Conservation (phyloP, 2,797 vertebrate species). For the Clarias platycephalus region DNA sequence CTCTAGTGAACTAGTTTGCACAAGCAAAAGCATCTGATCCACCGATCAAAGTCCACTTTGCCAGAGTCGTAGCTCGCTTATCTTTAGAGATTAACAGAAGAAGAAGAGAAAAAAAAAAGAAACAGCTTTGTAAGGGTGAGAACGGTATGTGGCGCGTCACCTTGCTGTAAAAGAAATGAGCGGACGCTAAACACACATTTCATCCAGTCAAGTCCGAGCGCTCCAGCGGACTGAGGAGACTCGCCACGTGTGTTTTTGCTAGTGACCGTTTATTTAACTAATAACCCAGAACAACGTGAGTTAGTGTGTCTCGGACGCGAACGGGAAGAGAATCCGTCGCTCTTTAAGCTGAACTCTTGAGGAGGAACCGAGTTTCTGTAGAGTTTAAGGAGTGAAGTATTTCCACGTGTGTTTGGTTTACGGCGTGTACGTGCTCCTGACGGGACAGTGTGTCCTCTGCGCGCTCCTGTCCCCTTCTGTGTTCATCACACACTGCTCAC, state of each 20-base stretch:
- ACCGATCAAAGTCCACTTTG: constrained; percentile 35
- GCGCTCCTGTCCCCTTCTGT: not conserved
- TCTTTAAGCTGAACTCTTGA: not conserved
- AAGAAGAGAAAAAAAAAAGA: not conserved
- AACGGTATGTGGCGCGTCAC: not conserved
- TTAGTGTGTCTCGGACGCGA: too few relatives aligned
- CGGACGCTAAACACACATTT: not conserved
- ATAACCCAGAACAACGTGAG: not conserved
- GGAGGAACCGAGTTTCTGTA: not conserved
- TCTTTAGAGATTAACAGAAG: constrained; percentile 17
- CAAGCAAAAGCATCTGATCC: constrained; percentile 32
- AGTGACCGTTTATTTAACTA: too few relatives aligned
- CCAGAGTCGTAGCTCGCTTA: not conserved
- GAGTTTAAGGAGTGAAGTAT: not conserved
- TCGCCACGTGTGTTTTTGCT: not conserved
- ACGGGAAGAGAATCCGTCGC: not conserved
- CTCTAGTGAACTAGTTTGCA: constrained; percentile 6
- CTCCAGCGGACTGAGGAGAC: not conserved
- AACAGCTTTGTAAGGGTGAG: not conserved
- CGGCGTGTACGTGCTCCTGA: not conserved
- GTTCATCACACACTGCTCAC: not conserved
- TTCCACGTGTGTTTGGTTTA: not conserved
- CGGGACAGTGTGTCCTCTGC: not conserved
- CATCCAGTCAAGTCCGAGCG: too few relatives aligned
- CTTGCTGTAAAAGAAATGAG: not conserved